These are phyloP conservation scores for Myotis planiceps DNA, from an alignment of 2,797 vertebrate species.

Conservation along the genomic window DNA sequence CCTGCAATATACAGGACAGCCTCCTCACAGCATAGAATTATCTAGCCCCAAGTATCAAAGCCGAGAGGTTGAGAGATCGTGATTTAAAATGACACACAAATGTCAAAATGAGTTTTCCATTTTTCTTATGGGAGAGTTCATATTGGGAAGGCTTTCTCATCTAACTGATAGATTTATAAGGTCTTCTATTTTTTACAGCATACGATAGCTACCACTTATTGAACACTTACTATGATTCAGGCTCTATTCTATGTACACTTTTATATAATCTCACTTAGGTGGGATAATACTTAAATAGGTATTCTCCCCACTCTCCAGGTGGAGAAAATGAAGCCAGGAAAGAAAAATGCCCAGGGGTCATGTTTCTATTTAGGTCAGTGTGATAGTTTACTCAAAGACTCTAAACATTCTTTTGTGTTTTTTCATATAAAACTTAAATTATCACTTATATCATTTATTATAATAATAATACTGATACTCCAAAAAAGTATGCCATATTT, in stretches of 20 bases:
- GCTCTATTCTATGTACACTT: not conserved
- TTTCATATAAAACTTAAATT: slow-evolving; percentile 1
- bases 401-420: not conserved
- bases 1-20: not conserved
- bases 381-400: not conserved
- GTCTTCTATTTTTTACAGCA: not conserved
- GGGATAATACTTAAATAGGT: not conserved
- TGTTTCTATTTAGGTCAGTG: not conserved
- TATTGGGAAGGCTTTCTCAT: not conserved
- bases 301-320: not conserved
- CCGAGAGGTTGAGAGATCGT: not conserved
- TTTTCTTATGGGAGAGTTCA: not conserved
- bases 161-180: not conserved
- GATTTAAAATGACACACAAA: not conserved
- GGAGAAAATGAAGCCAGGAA: not conserved
- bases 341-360: not conserved
- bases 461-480: not conserved
- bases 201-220: not conserved
- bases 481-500: not conserved
- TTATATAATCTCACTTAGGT: not conserved
- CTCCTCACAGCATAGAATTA: not conserved
- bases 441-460: not conserved
- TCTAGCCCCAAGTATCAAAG: not conserved
- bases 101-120: not conserved
- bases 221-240: not conserved